phyloP scores from a whole-genome alignment of 2,797 vertebrate genomes.

The Tenualosa ilisha region DNA sequence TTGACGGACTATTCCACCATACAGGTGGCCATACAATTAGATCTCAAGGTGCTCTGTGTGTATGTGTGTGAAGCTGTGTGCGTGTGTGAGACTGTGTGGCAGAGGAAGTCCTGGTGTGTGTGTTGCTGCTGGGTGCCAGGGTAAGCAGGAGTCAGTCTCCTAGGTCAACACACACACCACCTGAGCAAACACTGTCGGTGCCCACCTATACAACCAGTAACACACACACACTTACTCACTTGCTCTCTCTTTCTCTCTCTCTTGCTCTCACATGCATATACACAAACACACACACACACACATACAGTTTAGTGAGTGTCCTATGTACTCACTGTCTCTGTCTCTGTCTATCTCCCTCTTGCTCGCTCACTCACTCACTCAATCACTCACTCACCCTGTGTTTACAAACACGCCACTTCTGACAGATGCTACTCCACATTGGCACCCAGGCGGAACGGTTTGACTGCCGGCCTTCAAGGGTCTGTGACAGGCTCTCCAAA shows the following conservation, averaged over 20 bases:
- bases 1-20: not conserved
- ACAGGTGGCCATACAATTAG: not conserved
- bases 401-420: constrained; percentile 23
- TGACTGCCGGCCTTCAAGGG: not conserved
- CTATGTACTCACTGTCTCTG: constrained; percentile 21
- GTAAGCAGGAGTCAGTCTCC: constrained; percentile 69
- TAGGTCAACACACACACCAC: constrained; percentile 72
- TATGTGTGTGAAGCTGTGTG: constrained; percentile 5
- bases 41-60: not conserved
- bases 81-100: not conserved
- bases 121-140: constrained; percentile 67
- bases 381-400: constrained; percentile 51
- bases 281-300: constrained; percentile 1
- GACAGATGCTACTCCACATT: constrained; percentile 60
- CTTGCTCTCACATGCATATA: not conserved
- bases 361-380: constrained; percentile 30
- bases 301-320: not conserved
- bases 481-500: not conserved
- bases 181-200: constrained; percentile 76
- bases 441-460: not conserved
- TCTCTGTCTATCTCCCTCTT: constrained; percentile 33
- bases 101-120: constrained; percentile 68
- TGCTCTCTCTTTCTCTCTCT: not conserved
- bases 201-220: constrained; percentile 54
- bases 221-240: not conserved